phyloP scores from a whole-genome alignment of 2,797 vertebrate species.

The Parauchenoglanis punctatus region DNA sequence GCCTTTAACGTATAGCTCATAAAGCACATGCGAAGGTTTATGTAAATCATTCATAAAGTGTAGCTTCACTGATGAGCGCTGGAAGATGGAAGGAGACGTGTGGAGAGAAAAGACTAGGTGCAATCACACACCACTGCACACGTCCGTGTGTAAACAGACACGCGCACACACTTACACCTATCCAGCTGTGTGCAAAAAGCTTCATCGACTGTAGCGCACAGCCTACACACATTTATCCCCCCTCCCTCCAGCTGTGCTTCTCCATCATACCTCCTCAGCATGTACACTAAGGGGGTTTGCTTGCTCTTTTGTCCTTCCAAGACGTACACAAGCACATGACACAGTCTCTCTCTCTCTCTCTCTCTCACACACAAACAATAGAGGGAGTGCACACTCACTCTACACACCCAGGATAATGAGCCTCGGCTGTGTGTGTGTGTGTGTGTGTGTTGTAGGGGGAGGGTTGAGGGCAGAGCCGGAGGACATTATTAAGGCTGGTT shows the following conservation, averaged over 20 bases:
- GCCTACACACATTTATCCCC: constrained; percentile 3
- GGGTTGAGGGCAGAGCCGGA: constrained; percentile 45
- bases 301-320: constrained; percentile 41
- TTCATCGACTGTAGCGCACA: constrained; percentile 24
- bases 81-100: not conserved
- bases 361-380: not conserved
- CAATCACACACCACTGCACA: constrained; percentile 12
- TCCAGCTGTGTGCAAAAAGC: constrained; percentile 46
- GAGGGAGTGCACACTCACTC: not conserved
- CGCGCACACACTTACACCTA: constrained; percentile 28
- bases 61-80: not conserved
- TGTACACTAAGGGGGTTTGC: constrained; percentile 23
- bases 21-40: not conserved
- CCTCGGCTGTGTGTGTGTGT: constrained; percentile 11
- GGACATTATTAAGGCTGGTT: constrained; percentile 63
- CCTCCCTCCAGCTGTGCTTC: constrained; percentile 3
- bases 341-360: not conserved
- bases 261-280: constrained; percentile 28
- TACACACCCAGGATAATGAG: constrained; percentile 23
- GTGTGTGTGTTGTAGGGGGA: constrained; percentile 47
- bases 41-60: not conserved
- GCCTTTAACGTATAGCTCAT: not conserved
- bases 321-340: constrained; percentile 24
- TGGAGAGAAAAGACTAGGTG: not conserved
- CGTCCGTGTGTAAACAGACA: not conserved